phyloP scores from a whole-genome alignment of 2,797 vertebrate genomes.

The Melanotaenia parkinsoni region DNA sequence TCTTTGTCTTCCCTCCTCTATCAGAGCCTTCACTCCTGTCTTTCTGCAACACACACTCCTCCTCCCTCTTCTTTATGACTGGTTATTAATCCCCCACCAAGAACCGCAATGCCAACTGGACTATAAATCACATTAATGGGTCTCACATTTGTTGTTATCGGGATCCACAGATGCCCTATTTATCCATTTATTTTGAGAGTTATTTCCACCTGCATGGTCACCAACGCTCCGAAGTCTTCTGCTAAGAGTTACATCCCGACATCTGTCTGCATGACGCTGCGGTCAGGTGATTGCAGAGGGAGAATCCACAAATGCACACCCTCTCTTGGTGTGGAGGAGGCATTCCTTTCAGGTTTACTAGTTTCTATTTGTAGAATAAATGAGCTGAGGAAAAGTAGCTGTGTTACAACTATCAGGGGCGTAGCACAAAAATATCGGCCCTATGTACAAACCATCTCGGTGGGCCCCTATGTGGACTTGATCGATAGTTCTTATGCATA shows the following conservation, averaged over 20 bases:
- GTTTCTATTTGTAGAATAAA: slow-evolving; percentile 35
- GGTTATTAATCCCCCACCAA: slow-evolving; percentile 74
- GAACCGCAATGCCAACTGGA: slow-evolving; percentile 51
- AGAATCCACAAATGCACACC: slow-evolving; percentile 61
- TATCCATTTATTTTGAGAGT: slow-evolving; percentile 67
- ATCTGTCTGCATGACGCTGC: slow-evolving; percentile 43
- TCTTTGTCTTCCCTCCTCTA: slow-evolving; percentile 53
- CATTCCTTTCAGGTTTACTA: slow-evolving; percentile 34
- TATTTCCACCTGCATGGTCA: slow-evolving; percentile 72
- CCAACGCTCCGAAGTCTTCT: slow-evolving; percentile 47
- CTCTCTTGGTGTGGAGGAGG: slow-evolving; percentile 72
- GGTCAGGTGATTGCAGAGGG: slow-evolving; percentile 54
- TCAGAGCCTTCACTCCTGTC: slow-evolving; percentile 46
- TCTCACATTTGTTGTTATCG: slow-evolving; percentile 74
- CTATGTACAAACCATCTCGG: too few relatives aligned
- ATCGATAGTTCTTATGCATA: too few relatives aligned
- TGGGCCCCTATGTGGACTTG: too few relatives aligned
- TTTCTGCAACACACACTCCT: slow-evolving; percentile 57
- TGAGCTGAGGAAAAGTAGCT: background rate
- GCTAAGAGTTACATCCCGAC: slow-evolving; percentile 45
- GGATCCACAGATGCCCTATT: slow-evolving; percentile 75
- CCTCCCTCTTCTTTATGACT: slow-evolving; percentile 74
- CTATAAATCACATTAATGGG: slow-evolving; percentile 79
- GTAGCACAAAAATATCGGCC: too few relatives aligned
- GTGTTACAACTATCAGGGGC: background rate